phyloP scores from a whole-genome alignment of 2,888 invertebrate species.

The Ypsolopha scabrella region DNA sequence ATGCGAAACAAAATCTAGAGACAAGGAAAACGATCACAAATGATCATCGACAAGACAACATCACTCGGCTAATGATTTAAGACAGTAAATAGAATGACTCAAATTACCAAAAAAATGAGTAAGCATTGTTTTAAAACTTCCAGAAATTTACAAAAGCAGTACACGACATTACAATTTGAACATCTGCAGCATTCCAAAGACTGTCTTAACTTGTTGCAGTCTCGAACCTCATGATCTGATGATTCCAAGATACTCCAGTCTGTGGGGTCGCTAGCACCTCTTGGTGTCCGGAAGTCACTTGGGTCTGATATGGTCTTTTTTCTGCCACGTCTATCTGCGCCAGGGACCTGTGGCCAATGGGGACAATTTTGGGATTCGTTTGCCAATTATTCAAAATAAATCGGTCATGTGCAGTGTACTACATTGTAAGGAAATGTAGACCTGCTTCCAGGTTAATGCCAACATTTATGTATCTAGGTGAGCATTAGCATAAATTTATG shows the following conservation, averaged over 20 bases:
- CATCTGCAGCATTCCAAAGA: slow-evolving; percentile 9
- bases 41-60: slow-evolving; percentile 13
- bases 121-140: too few species aligned
- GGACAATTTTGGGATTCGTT: not conserved
- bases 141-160: too few species aligned
- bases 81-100: slow-evolving; percentile 15
- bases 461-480: too few species aligned
- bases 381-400: slow-evolving; percentile 14
- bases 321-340: slow-evolving; percentile 42
- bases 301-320: slow-evolving; percentile 34
- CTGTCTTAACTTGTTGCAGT: slow-evolving; percentile 12
- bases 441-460: too few species aligned
- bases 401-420: too few species aligned
- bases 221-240: slow-evolving; percentile 35
- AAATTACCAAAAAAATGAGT: not conserved
- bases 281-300: slow-evolving; percentile 24
- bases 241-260: slow-evolving; percentile 37
- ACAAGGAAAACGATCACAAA: slow-evolving; percentile 12
- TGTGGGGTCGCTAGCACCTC: slow-evolving; percentile 29
- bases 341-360: slow-evolving; percentile 20
- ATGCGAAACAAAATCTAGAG: slow-evolving; percentile 13
- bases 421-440: too few species aligned
- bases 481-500: too few species aligned
- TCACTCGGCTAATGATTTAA: slow-evolving; percentile 12
- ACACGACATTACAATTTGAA: not conserved